phyloP scores from a whole-genome alignment of 2,797 vertebrate genomes.

The Cercopithecus hamlyni region DNA sequence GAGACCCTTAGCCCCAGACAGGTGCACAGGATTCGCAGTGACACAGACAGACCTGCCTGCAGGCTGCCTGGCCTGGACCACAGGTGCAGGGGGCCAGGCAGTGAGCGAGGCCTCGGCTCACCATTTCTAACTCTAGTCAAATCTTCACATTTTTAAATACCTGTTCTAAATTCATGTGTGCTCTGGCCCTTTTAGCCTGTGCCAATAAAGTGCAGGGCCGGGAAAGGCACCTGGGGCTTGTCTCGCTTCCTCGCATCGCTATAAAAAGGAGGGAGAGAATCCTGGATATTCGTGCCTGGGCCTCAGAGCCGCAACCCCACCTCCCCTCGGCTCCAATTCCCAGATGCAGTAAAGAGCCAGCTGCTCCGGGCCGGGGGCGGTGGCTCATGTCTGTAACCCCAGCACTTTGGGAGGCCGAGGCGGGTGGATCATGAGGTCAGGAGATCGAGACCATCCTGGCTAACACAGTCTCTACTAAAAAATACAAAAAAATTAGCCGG shows the following conservation, averaged over 20 bases:
- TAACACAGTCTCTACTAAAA: too few relatives aligned
- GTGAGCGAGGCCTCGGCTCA: fast-evolving
- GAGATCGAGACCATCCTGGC: too few relatives aligned
- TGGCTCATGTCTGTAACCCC: too few relatives aligned
- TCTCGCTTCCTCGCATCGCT: background rate
- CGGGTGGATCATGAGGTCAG: too few relatives aligned
- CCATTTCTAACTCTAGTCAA: background rate
- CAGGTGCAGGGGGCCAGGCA: fast-evolving
- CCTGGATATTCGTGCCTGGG: background rate
- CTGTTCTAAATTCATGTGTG: background rate
- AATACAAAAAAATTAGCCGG: too few relatives aligned
- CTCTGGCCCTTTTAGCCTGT: background rate
- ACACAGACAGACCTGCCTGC: fast-evolving
- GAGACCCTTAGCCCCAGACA: background rate
- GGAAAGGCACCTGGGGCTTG: background rate
- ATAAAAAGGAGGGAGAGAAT: background rate
- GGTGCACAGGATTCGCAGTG: fast-evolving
- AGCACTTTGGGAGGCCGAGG: too few relatives aligned
- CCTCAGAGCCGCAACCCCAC: too few relatives aligned
- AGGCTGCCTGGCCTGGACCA: fast-evolving
- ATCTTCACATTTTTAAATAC: background rate
- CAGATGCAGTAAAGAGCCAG: fast-evolving
- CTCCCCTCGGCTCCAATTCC: background rate
- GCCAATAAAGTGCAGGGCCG: background rate
- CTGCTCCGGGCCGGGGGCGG: fast-evolving